Evolutionary conservation across 2,797 vertebrate genomes (phyloP).

Genomic region (Propithecus perrieri): DNA sequence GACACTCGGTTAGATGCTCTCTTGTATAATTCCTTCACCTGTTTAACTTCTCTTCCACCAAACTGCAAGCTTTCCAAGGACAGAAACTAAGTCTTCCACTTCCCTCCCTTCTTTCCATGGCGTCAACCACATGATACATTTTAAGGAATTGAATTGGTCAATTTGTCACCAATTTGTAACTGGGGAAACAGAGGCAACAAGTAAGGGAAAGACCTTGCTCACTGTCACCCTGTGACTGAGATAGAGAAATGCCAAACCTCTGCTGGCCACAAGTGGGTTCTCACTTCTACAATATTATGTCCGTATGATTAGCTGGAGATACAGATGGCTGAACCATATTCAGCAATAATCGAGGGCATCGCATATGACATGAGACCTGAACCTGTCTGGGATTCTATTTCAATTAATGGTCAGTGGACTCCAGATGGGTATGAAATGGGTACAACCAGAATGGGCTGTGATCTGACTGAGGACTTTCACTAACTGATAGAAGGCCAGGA

Average conservation of each 20-base stretch:
- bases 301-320: neutral
- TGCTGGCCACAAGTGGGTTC: neutral
- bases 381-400: neutral
- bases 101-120: neutral
- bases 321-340: neutral
- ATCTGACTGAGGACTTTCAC: neutral
- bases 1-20: neutral
- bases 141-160: neutral
- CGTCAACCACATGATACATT: neutral
- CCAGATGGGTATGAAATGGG: neutral
- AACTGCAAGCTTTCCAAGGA: neutral
- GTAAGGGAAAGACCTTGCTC: neutral
- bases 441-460: neutral
- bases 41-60: neutral
- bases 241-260: neutral
- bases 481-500: neutral
- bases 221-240: neutral
- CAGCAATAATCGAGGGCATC: neutral
- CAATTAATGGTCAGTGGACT: neutral
- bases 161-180: neutral
- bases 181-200: neutral
- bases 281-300: neutral
- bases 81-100: neutral
- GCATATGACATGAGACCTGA: neutral
- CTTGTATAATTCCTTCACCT: neutral